Evolutionary conservation across 2,888 invertebrate genomes (phyloP).

Genomic region (Sipha maydis): DNA sequence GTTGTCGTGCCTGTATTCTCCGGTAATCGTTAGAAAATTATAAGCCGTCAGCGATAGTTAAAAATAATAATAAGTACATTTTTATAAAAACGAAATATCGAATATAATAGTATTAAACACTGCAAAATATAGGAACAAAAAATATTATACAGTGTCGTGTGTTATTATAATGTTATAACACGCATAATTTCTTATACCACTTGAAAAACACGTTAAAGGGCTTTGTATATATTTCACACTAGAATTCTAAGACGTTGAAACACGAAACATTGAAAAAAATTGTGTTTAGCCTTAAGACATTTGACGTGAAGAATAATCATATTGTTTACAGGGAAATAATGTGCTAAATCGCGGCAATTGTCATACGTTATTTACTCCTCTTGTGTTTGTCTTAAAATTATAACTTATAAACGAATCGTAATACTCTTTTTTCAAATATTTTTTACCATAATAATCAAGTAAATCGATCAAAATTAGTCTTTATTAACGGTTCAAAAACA

Average conservation of each 20-base stretch:
- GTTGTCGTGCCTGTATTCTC: not conserved
- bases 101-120: not conserved
- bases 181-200: not conserved
- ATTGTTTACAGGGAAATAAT: not conserved
- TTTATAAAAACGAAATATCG: not conserved
- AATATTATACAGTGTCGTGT: not conserved
- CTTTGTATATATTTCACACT: not conserved
- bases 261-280: not conserved
- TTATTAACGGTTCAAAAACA: too few relatives aligned
- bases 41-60: slow-evolving; percentile 9
- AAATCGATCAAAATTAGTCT: too few relatives aligned
- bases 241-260: not conserved
- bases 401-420: too few relatives aligned
- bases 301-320: not conserved
- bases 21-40: slow-evolving; percentile 27
- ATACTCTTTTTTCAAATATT: too few relatives aligned
- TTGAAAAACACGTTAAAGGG: not conserved
- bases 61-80: slow-evolving; percentile 36
- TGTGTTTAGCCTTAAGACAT: not conserved
- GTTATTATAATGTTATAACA: not conserved
- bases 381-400: not conserved
- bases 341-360: slow-evolving; percentile 6
- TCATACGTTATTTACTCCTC: slow-evolving; percentile 21
- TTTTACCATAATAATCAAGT: too few relatives aligned
- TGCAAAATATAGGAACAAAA: not conserved